Percentiles rank a stretch among this genome's conserved stretches.
Evolutionary conservation across 37 sponge, comb jelly and placozoan species (phyloP).

Genomic region (Chondrilla cf. caribensis): DNA sequence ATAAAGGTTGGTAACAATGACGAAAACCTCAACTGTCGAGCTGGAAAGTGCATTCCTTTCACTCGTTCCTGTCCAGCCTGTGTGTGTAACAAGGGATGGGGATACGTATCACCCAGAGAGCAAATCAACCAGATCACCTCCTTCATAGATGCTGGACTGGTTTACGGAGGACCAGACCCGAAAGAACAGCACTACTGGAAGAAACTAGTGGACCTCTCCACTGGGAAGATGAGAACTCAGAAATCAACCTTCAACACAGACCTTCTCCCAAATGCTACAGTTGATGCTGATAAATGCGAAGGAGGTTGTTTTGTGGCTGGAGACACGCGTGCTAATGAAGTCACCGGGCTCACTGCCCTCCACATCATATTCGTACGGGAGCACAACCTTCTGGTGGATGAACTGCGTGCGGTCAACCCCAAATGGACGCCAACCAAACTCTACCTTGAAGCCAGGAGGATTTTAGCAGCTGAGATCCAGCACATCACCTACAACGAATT

Average conservation of each 20-base stretch:
- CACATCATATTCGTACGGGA: constrained; percentile 37
- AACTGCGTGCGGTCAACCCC: background rate
- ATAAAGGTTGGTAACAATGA: constrained; percentile 62
- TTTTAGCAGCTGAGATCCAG: constrained; percentile 70
- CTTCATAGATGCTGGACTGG: constrained; percentile 78
- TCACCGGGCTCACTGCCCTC: constrained; percentile 27
- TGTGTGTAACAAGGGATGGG: background rate
- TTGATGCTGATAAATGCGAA: background rate
- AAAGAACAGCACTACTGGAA: background rate
- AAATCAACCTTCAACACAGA: background rate
- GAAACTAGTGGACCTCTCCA: constrained; percentile 11
- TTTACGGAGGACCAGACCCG: constrained; percentile 71
- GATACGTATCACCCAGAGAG: constrained; percentile 34
- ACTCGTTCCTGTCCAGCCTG: constrained; percentile 63
- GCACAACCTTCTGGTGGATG: constrained; percentile 32
- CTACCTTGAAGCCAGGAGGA: constrained; percentile 38
- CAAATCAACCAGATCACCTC: constrained; percentile 86
- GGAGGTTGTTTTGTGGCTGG: constrained; percentile 28
- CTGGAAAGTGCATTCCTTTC: constrained; percentile 48
- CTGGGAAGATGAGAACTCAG: constrained; percentile 3
- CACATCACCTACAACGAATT: constrained; percentile 68
- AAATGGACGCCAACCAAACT: background rate
- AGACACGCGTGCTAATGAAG: constrained; percentile 27
- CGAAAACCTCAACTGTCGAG: constrained; percentile 9
- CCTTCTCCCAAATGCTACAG: background rate